Percentiles rank a stretch among this genome's conserved stretches.
phyloP scores from a whole-genome alignment of 1,140 invertebrate genomes.

The Neoseiulus cucumeris region DNA sequence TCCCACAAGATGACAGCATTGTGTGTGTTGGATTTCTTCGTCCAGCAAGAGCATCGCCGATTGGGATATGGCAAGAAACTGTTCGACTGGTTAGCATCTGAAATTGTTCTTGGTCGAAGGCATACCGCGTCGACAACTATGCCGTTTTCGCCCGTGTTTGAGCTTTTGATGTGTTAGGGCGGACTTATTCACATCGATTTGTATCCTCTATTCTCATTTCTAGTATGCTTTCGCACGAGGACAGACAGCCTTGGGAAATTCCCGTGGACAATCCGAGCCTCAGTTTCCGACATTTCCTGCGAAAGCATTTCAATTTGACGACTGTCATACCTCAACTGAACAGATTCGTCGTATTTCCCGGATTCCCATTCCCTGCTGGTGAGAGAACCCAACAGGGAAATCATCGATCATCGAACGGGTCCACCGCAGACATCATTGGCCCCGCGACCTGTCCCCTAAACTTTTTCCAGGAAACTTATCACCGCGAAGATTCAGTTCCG shows the following conservation, averaged over 20 bases:
- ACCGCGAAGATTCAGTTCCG: too few relatives aligned
- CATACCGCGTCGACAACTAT: background rate
- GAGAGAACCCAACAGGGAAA: too few relatives aligned
- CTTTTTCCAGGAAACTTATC: too few relatives aligned
- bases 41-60: background rate
- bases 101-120: background rate
- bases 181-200: background rate
- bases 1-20: background rate
- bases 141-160: too few relatives aligned
- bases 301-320: background rate
- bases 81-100: background rate
- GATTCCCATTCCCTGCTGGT: background rate
- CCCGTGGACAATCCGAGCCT: background rate
- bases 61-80: background rate
- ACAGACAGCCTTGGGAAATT: background rate
- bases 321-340: background rate
- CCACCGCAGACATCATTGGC: too few relatives aligned
- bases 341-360: background rate
- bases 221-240: background rate
- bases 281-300: background rate
- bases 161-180: too few relatives aligned
- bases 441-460: too few relatives aligned
- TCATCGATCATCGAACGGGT: too few relatives aligned
- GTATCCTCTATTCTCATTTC: background rate
- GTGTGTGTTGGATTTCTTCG: background rate